A percentile compares a stretch with the other conserved stretches of the same genome.
These are phyloP conservation scores for Oncorhynchus masou DNA, from an alignment of 2,113 vertebrate species.

Conservation along the genomic window DNA sequence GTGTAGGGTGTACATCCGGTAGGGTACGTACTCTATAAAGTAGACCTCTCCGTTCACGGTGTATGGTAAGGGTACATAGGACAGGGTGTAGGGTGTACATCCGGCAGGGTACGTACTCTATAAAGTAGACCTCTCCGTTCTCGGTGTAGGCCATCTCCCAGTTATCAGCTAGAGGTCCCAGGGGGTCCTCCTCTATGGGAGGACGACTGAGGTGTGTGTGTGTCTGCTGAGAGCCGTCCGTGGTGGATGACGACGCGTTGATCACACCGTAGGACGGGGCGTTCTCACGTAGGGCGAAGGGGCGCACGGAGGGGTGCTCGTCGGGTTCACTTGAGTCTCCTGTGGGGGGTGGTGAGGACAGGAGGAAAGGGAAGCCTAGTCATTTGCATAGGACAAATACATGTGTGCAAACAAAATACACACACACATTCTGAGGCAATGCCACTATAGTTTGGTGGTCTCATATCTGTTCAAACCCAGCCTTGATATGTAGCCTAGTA, in stretches of 20 bases:
- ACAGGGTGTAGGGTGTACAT: constrained; percentile 74
- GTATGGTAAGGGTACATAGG: constrained; percentile 92
- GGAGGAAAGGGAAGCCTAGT: background rate
- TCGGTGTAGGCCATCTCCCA: constrained; percentile 99
- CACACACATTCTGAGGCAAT: background rate
- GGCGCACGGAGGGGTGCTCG: constrained; percentile 82
- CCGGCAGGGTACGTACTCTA: constrained; percentile 83
- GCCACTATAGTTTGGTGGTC: background rate
- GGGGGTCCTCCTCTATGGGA: constrained; percentile 89
- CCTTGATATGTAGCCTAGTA: background rate
- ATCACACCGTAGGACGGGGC: constrained; percentile 69
- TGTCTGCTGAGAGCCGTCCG: constrained; percentile 95
- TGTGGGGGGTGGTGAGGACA: constrained; percentile 44
- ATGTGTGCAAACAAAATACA: background rate
- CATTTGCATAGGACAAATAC: background rate
- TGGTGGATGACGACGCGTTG: constrained; percentile 84
- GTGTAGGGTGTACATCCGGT: too few relatives aligned
- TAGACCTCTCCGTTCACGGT: constrained; percentile 99
- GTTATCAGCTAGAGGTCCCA: constrained; percentile 96
- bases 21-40: constrained; percentile 91
- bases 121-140: constrained; percentile 99
- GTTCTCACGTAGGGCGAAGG: constrained; percentile 70
- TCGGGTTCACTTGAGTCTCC: constrained; percentile 95
- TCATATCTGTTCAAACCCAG: background rate
- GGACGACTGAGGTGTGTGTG: constrained; percentile 90